Percentiles rank a stretch among this genome's conserved stretches.
Conservation (phyloP, 2,113 vertebrate species). For the Apeltes quadracus region DNA sequence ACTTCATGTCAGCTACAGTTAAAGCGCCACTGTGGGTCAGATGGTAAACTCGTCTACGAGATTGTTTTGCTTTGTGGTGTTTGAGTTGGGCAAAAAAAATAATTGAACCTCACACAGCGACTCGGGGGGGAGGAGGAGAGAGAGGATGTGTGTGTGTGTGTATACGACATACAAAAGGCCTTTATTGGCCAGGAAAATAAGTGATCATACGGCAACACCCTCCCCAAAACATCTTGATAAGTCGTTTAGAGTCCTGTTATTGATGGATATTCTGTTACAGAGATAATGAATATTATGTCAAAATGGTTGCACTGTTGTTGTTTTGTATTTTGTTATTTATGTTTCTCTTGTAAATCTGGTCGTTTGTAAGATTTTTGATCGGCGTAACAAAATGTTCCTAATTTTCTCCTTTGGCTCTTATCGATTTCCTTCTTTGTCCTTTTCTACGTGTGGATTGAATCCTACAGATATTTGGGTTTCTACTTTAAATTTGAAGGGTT, state of each 20-base stretch:
- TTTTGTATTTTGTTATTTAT: too few species aligned
- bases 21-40: conserved; percentile 19
- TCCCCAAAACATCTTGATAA: conserved; percentile 39
- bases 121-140: background rate
- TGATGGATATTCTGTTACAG: conserved; percentile 29
- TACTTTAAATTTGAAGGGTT: background rate
- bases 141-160: background rate
- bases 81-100: background rate
- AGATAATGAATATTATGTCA: background rate
- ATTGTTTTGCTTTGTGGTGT: conserved; percentile 19
- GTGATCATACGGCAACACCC: conserved; percentile 10
- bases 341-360: too few species aligned
- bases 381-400: too few species aligned
- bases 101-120: conserved; percentile 16
- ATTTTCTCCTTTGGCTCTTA: background rate
- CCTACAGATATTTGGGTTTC: background rate
- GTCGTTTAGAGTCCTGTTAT: conserved; percentile 45
- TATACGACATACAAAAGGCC: background rate
- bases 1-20: background rate
- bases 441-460: background rate
- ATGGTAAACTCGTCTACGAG: conserved; percentile 18
- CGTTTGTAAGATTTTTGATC: too few species aligned
- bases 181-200: conserved; percentile 23
- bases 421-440: conserved; percentile 9
- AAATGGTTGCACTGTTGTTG: too few species aligned